Evolutionary conservation across 2,113 vertebrate species (phyloP).

Genomic region (Tragelaphus buxtoni): DNA sequence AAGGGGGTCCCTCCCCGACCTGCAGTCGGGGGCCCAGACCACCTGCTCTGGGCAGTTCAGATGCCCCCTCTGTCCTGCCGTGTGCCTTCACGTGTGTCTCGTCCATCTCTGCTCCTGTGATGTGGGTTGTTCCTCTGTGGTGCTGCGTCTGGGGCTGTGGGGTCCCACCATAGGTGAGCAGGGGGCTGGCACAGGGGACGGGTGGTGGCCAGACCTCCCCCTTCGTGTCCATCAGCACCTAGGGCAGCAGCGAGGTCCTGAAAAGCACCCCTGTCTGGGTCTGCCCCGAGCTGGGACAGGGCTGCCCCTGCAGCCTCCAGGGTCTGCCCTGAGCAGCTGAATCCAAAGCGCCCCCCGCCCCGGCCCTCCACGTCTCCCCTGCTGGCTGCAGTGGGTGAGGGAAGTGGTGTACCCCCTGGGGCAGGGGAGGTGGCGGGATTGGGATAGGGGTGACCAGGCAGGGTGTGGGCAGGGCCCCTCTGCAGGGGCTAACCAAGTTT

Average conservation of each 20-base stretch:
- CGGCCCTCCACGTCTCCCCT: not conserved
- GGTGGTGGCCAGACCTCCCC: not conserved
- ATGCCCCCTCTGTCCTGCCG: not conserved
- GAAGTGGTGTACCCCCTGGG: not conserved
- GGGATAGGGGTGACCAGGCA: not conserved
- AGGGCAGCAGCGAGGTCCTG: not conserved
- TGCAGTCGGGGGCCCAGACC: not conserved
- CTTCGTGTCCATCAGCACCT: not conserved
- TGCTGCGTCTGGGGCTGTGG: not conserved
- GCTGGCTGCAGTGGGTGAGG: not conserved
- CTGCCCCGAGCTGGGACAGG: not conserved
- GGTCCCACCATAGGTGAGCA: not conserved
- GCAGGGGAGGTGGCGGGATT: not conserved
- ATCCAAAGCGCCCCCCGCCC: not conserved
- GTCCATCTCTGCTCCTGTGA: constrained; percentile 36
- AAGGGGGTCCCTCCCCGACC: not conserved
- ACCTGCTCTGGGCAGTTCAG: not conserved
- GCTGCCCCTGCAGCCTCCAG: not conserved
- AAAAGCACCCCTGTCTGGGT: not conserved
- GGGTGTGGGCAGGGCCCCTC: not conserved
- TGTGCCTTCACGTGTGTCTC: constrained; percentile 46
- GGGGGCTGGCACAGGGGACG: not conserved
- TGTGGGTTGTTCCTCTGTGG: constrained; percentile 28
- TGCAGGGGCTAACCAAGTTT: not conserved
- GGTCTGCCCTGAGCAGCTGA: not conserved